These are phyloP conservation scores for Xiphias gladius DNA, from an alignment of 2,113 vertebrate species.

Conservation along the genomic window DNA sequence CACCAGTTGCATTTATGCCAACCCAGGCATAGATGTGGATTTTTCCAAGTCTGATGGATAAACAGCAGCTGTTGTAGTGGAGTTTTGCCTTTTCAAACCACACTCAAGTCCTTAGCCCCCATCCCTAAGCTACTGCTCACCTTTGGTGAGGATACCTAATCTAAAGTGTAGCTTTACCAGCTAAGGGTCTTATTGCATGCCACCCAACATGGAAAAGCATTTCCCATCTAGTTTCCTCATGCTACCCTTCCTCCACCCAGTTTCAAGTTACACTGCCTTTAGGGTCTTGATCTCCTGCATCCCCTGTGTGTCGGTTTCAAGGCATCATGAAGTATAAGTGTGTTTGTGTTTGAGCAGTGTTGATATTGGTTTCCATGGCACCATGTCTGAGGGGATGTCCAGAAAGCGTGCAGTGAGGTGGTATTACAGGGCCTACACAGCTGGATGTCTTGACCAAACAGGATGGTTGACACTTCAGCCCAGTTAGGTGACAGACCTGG, in stretches of 20 bases:
- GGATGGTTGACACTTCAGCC: constrained; percentile 60
- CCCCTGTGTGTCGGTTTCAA: constrained; percentile 59
- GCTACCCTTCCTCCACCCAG: constrained; percentile 56
- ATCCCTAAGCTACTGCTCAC: constrained; percentile 50
- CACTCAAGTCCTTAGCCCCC: neutral
- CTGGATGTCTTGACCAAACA: constrained; percentile 70
- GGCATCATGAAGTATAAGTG: constrained; percentile 60
- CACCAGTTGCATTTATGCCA: constrained; percentile 28
- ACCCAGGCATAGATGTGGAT: neutral
- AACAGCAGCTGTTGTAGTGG: constrained; percentile 82
- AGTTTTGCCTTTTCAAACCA: constrained; percentile 44
- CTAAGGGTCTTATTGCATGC: constrained; percentile 53
- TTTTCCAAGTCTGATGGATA: constrained; percentile 74
- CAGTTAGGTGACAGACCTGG: constrained; percentile 62
- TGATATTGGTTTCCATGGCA: constrained; percentile 74
- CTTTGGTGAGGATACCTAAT: constrained; percentile 58
- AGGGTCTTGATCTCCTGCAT: constrained; percentile 55
- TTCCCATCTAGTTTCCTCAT: constrained; percentile 75
- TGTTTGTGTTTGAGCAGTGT: constrained; percentile 78
- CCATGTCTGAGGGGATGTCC: constrained; percentile 71
- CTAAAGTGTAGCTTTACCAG: constrained; percentile 65
- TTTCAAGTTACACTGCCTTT: constrained; percentile 78
- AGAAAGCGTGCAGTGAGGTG: constrained; percentile 61
- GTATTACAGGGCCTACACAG: constrained; percentile 72
- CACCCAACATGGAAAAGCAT: constrained; percentile 68